phyloP scores from a whole-genome alignment of 2,888 invertebrate species.

The Cremastinae sp. region DNA sequence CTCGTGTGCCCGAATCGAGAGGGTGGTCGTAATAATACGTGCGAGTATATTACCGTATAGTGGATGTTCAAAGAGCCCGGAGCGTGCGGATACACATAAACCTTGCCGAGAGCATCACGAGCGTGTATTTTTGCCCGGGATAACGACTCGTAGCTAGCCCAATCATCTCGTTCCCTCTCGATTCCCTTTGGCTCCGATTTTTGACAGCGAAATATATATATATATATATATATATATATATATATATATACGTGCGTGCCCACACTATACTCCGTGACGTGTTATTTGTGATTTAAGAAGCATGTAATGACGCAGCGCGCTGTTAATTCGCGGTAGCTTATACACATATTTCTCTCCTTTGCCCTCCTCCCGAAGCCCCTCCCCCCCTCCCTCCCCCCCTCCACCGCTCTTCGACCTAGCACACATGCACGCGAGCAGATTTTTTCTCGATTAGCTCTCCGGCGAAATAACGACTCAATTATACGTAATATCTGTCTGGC shows the following conservation, averaged over 20 bases:
- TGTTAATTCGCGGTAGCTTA: constrained; percentile 52
- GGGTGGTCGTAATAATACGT: constrained; percentile 38
- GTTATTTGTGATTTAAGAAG: constrained; percentile 44
- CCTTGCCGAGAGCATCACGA: constrained; percentile 43
- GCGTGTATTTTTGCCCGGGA: constrained; percentile 10
- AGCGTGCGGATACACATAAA: constrained; percentile 41
- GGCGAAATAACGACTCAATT: constrained; percentile 44
- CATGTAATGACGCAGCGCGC: constrained; percentile 51
- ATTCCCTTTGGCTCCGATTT: constrained; percentile 33
- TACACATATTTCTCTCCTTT: constrained; percentile 19
- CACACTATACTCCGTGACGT: constrained; percentile 11
- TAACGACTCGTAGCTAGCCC: constrained; percentile 43
- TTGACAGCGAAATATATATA: constrained; percentile 24
- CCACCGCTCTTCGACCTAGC: too few relatives aligned
- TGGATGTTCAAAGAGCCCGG: constrained; percentile 31
- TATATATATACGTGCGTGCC: neutral
- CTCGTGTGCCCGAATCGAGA: constrained; percentile 21
- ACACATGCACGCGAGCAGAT: constrained; percentile 15
- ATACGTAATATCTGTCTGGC: constrained; percentile 47
- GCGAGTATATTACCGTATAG: constrained; percentile 35
- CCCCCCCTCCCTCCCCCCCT: constrained; percentile 21
- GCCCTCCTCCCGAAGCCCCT: neutral
- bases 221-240: neutral
- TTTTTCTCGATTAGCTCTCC: constrained; percentile 30
- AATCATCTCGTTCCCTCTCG: constrained; percentile 36